These are phyloP conservation scores for Metallyticus violacea DNA, from an alignment of 2,888 invertebrate genomes.

Conservation along the genomic window DNA sequence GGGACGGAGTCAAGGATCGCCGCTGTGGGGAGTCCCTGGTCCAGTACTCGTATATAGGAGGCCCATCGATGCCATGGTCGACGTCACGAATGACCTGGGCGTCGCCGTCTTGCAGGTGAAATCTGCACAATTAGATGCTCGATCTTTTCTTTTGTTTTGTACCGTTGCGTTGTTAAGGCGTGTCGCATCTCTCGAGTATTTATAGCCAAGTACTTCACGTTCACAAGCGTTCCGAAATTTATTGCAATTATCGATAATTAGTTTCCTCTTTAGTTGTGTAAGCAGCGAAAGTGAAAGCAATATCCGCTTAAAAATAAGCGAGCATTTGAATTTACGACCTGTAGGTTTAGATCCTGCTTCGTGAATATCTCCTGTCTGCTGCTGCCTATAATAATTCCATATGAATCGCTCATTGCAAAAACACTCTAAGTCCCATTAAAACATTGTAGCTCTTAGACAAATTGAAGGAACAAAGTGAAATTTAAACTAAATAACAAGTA, in stretches of 20 bases:
- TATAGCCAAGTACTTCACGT: background rate
- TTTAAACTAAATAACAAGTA: no score
- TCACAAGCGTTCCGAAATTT: background rate
- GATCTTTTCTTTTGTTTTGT: background rate
- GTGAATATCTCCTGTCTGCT: no score
- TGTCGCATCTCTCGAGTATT: background rate
- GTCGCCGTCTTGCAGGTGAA: conserved; percentile 61
- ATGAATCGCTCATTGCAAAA: no score
- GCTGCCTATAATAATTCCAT: no score
- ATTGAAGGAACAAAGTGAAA: no score
- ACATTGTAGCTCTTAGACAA: no score
- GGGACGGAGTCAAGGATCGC: background rate
- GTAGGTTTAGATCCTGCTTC: no score
- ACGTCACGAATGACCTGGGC: conserved; percentile 72
- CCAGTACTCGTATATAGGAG: conserved; percentile 41
- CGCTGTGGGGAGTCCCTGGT: conserved; percentile 27
- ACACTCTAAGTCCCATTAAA: no score
- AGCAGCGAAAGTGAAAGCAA: background rate
- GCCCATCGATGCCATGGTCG: conserved; percentile 74
- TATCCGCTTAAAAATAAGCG: background rate
- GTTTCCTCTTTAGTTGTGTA: background rate
- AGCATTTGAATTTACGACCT: no score
- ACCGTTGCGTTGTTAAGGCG: background rate
- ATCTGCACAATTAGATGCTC: conserved; percentile 36
- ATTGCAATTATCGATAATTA: background rate